Base-by-base conservation (phyloP, 1,140 invertebrate species). In the Ceratina japonica region DNA sequence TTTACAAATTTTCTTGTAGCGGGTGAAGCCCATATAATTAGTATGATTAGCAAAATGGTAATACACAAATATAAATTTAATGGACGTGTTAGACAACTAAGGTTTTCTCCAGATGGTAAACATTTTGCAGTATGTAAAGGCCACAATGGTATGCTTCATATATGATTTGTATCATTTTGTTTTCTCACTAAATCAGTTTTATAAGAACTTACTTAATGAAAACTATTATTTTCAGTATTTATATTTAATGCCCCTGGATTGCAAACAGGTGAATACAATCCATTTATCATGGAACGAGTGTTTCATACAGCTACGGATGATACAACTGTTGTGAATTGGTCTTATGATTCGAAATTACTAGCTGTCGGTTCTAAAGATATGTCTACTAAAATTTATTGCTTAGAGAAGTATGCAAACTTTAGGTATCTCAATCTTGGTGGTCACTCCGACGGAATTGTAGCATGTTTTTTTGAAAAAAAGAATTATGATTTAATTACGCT, bases 101-200 rank as follows among this genome's bases (percentile, higher is more conserved):
- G 95, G 87, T 99, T 99, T 92, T 99, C 98, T 91, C 98, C 98
- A 0, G 96, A 99, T 95, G 98, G 98, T 59, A 96, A 95, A 93
- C 95, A 97, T 88, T 97, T 99, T 94, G 98, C 98, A 20, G 95
- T 97, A 24, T 97, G 97, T 49, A 96, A 97, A 92, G 95, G 96
- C 89, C 96, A 96, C 90, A 96, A 94, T 91, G 95, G 95, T 96
- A 93, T 91, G 73, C 80, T 2, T 76, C 63, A 24, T 51, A 65
- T 73, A 20, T 1, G 18, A 66, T 31, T 83, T 70, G 54, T 52
- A 51, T 52, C 1, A 24, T 13, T 52, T 12, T 18, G 52, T 12
- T 52, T 68, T 18, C 51, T 68, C 18, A 22, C 16, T n/a, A 58
- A 12, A 7, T 4, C 44, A 49, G 18, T 2, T 69, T 18, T 16